Evolutionary conservation across 1,140 invertebrate species (phyloP), one percentile per base, ranked within the genome.

Genomic region (Anastrepha obliqua): DNA sequence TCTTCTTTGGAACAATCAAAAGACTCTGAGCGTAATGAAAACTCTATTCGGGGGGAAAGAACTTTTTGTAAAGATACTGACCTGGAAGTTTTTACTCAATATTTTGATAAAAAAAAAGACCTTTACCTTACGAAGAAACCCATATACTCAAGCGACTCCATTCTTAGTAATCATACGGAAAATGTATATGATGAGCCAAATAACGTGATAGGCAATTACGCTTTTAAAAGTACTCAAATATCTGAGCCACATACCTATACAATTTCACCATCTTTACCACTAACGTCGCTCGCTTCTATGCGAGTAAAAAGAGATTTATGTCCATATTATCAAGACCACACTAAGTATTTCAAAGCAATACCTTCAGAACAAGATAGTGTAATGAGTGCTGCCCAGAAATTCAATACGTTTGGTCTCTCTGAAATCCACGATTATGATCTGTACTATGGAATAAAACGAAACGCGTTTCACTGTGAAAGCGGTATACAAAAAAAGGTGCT

Each of bases 141-240:
- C 51, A 78, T 93, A 11, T 93, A 93, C 64, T 91, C 92, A 1
- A 93, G 92, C 81, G 92, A 93, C 59, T 93, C 92, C 1, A 90
- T 93, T 65, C 67, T 93, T 60, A 93, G 93, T 85, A 91, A 89
- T 88, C 89, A 93, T 42, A 92, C 90, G 88, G 93, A 93, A 67
- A 93, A 93, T 74, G 93, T 93, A 13, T 93, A 93, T 70, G 93
- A 93, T 81, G 91, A 93, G 65, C 93, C 93, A 6, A 93, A 93
- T 86, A 92, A 92, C 67, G 91, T 92, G 1, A 90, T 92, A 17
- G 91, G 92, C 89, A 91, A 90, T 20, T 93, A 91, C 51, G 87
- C 91, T 88, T 91, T 91, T 87, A 92, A 92, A 85, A 93, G 91
- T 47, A 89, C 91, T 2, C 91, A 93, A 64, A 60, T 91, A 85